These are phyloP conservation scores for Syndactyla subalaris DNA, from an alignment of 2,797 vertebrate species.

Conservation along the genomic window DNA sequence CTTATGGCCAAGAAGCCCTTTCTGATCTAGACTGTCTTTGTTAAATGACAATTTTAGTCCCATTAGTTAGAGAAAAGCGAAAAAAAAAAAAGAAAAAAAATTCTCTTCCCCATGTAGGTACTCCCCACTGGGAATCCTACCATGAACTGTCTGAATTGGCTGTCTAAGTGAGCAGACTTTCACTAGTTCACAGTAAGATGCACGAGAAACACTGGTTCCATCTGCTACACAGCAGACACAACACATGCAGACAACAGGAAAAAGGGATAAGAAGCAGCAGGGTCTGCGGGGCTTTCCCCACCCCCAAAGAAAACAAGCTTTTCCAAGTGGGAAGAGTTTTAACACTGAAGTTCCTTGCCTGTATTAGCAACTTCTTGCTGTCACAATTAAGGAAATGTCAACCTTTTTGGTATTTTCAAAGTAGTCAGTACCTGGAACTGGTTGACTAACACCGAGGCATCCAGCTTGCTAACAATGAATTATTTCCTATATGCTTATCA, in stretches of 20 bases:
- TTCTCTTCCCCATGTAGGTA: neutral
- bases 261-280: neutral
- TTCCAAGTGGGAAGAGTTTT: neutral
- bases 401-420: neutral
- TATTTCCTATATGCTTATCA: neutral
- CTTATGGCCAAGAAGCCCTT: neutral
- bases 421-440: neutral
- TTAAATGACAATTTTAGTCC: neutral
- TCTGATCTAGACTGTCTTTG: neutral
- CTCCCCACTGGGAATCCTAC: neutral
- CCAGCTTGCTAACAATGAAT: neutral
- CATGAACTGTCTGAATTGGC: neutral
- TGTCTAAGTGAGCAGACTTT: neutral
- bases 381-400: neutral
- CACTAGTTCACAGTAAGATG: neutral
- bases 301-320: fast-evolving
- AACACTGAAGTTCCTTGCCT: neutral
- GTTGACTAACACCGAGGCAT: neutral
- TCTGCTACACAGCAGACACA: neutral
- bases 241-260: neutral
- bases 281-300: neutral
- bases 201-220: neutral
- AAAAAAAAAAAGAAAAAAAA: neutral
- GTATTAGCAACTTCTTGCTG: neutral
- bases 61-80: fast-evolving